Base-by-base conservation (phyloP, 2,888 invertebrate genomes). In the Physocephala rufipes region DNA sequence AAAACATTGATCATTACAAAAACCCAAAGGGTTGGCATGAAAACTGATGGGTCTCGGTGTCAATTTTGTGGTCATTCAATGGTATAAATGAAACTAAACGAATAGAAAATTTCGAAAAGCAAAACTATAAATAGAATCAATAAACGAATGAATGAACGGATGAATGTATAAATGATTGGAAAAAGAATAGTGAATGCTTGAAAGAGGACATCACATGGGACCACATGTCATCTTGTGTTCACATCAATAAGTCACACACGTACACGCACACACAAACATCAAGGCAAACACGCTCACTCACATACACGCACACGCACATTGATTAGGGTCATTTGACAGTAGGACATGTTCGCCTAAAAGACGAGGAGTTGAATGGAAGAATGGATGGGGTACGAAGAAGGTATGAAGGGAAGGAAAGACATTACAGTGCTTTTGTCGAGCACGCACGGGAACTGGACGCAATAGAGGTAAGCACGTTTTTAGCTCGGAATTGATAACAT, bases 71-170 rank as follows among this genome's bases (percentile, higher is more conserved):
- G 82, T 79, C 81, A 81, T 78, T 82, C 80, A 80, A 80, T 81
- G 82, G 82, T 83, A 83, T 82, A 83, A 82, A 82, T 80, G 82
- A 82, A 83, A 82, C 82, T 81, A 82, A 83, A 82, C 76, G 78
- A 75, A 75, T 78, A 77, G 70, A 71, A 67, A 65, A 61, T 67
- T 71, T 62, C 28, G 24, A 71, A 53, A 49, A 70, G 66, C 30
- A n/a, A 49, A n/a, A n/a, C 53, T 43, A 73, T 55, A 66, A 73
- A 70, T 70, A 68, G 73, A 9, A 75, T 68, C 68, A 71, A 73
- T 71, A 36, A n/a, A n/a, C n/a, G n/a, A n/a, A n/a, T n/a, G n/a
- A n/a, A n/a, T n/a, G n/a, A n/a, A n/a, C n/a, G 59, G 64, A 43
- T 66, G 21, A 67, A 26, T 12, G 43, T 30, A 72, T 63, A 53